phyloP scores from a whole-genome alignment of 2,888 invertebrate genomes.

The Eurytoma adleriae region DNA sequence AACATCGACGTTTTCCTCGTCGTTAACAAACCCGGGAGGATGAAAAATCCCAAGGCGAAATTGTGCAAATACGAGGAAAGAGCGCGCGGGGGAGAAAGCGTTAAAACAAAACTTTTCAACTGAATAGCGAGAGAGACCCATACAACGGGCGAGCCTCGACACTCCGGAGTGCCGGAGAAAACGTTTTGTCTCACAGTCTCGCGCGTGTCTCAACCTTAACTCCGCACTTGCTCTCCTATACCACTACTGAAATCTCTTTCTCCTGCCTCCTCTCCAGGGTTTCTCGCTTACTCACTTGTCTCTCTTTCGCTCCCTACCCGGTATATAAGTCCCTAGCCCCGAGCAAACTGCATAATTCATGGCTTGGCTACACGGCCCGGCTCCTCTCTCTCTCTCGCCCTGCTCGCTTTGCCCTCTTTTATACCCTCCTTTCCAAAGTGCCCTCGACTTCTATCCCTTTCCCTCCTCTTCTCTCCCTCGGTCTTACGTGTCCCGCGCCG shows the following conservation, averaged over 20 bases:
- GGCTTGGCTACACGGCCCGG: slow-evolving; percentile 63
- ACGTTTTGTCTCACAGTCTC: slow-evolving; percentile 47
- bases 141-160: neutral
- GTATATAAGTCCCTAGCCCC: slow-evolving; percentile 66
- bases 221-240: slow-evolving; percentile 38
- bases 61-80: no score
- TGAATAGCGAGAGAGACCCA: neutral
- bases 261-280: slow-evolving; percentile 5
- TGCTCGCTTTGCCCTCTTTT: slow-evolving; percentile 60
- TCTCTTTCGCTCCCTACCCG: slow-evolving; percentile 58
- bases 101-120: no score
- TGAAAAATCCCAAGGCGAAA: no score
- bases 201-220: slow-evolving; percentile 47
- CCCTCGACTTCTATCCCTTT: slow-evolving; percentile 47
- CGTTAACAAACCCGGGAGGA: no score
- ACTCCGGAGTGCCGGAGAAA: slow-evolving; percentile 9
- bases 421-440: slow-evolving; percentile 53
- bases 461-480: slow-evolving; percentile 10
- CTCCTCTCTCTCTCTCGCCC: slow-evolving; percentile 51
- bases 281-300: slow-evolving; percentile 40
- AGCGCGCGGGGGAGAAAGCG: no score
- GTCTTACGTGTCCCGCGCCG: slow-evolving; percentile 26
- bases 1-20: no score
- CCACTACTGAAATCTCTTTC: slow-evolving; percentile 54
- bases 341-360: slow-evolving; percentile 75